These are phyloP conservation scores for Lasioglossum figueresi DNA, from an alignment of 2,888 invertebrate genomes.

Conservation along the genomic window DNA sequence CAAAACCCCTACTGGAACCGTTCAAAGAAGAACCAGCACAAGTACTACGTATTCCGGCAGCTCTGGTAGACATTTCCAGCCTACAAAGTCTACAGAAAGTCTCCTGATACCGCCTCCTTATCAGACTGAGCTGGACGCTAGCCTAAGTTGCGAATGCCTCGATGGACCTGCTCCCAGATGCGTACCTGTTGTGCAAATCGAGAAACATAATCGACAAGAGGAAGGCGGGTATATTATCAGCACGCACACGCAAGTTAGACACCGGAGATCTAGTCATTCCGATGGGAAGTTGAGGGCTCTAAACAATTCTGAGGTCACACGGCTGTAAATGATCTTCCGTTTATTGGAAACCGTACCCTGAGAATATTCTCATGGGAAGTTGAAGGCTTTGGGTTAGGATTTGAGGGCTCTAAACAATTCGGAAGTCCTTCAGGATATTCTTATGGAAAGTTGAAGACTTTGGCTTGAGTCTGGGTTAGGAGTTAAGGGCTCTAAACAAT, in stretches of 20 bases:
- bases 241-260: constrained; percentile 74
- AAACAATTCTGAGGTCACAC: constrained; percentile 78
- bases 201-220: constrained; percentile 78
- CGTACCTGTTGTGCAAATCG: constrained; percentile 74
- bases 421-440: too few relatives aligned
- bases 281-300: constrained; percentile 78
- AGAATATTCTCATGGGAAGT: neutral
- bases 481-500: neutral
- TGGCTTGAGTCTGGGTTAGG: too few relatives aligned
- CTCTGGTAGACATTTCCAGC: constrained; percentile 85
- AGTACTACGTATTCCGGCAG: constrained; percentile 77
- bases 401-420: neutral
- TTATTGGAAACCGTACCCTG: neutral
- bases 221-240: constrained; percentile 68
- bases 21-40: constrained; percentile 85
- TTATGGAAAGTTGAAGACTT: neutral
- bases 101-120: constrained; percentile 89
- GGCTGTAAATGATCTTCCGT: constrained; percentile 71
- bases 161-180: constrained; percentile 81
- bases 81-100: constrained; percentile 93
- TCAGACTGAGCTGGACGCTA: constrained; percentile 88
- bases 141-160: constrained; percentile 90
- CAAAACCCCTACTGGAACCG: constrained; percentile 85
- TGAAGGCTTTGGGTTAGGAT: neutral
- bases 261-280: constrained; percentile 81